These are phyloP conservation scores for Gonocerus acuteangulatus DNA, from an alignment of 2,888 invertebrate species.

Conservation along the genomic window DNA sequence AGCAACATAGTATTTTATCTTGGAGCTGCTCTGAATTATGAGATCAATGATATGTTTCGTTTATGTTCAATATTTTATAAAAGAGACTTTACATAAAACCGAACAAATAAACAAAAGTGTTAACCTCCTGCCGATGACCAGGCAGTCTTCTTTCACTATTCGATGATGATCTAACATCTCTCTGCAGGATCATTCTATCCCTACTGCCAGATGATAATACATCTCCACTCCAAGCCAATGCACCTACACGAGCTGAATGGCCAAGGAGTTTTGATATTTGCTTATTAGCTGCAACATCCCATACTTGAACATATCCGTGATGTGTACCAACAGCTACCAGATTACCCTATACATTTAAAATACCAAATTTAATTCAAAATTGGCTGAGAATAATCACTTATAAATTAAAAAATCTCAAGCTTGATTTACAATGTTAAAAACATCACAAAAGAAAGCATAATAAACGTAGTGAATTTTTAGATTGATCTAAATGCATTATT, in stretches of 20 bases:
- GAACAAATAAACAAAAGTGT: neutral
- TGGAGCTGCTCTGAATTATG: too few species aligned
- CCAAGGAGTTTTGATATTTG: constrained; percentile 84
- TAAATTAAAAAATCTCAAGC: too few species aligned
- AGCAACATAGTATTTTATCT: too few species aligned
- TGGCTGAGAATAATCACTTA: too few species aligned
- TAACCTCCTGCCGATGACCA: constrained; percentile 80
- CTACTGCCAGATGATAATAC: constrained; percentile 89
- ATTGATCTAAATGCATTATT: too few species aligned
- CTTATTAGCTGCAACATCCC: constrained; percentile 95
- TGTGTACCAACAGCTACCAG: constrained; percentile 96
- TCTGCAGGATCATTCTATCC: constrained; percentile 84
- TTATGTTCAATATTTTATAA: too few species aligned
- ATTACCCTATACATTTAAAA: constrained; percentile 48
- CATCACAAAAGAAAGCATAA: too few species aligned
- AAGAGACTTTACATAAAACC: neutral
- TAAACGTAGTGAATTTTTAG: too few species aligned
- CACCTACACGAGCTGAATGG: constrained; percentile 86
- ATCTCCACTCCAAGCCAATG: constrained; percentile 96
- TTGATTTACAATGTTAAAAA: too few species aligned
- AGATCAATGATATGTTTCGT: too few species aligned
- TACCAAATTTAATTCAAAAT: too few species aligned
- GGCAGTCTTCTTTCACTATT: constrained; percentile 69
- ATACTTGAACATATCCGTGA: constrained; percentile 91
- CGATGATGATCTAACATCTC: constrained; percentile 77